Base-by-base conservation (phyloP, 1,140 invertebrate genomes). In the Musca vetustissima region DNA sequence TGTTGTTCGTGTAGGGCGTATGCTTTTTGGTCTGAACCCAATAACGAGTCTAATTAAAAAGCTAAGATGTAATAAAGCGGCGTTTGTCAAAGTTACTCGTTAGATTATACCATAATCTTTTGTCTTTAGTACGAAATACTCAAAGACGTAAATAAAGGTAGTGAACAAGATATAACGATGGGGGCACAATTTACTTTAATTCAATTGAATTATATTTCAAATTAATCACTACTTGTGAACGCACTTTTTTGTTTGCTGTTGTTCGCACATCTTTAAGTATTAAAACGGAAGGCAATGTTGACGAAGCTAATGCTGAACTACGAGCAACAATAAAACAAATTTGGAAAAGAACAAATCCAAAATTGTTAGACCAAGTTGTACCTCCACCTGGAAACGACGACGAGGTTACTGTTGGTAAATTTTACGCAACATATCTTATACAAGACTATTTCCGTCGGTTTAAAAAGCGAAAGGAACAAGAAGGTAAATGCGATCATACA, bases 391-490 rank as follows among this genome's bases (percentile, higher is more conserved):
- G 97, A 78, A 94, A 94, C 71, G 97, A 99, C 81, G 98, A 99
- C 83, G 98, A 99, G 85, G 97, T 99, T 15, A 99, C 98, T 0
- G 98, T 99, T 1, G 98, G 98, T 55, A 99, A 99, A 84, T 99
- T 99, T 85, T 99, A 99, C 84, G 98, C 98, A n/a, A 99, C 98
- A 4, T 99, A 99, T 87, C 89, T 99, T 9, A 99, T 99, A 82
- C 98, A 99, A 85, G 98, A 99, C 83, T 99, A 99, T 83, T 99
- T 99, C 85, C 88, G 98, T 69, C 90, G 97, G 76, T 99, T 99
- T 83, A 99, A 99, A 85, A 99, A 99, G 83, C 89, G 97, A 68
- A 99, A 98, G 84, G 97, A 98, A 83, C 91, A 96, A 78, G 93
- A 96, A 77, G 87, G 93, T 82, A 90, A 92, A 78, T 90, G 93